Evolutionary conservation across 2,888 invertebrate species (phyloP).

Genomic region (Caenorhabditis panamensis): DNA sequence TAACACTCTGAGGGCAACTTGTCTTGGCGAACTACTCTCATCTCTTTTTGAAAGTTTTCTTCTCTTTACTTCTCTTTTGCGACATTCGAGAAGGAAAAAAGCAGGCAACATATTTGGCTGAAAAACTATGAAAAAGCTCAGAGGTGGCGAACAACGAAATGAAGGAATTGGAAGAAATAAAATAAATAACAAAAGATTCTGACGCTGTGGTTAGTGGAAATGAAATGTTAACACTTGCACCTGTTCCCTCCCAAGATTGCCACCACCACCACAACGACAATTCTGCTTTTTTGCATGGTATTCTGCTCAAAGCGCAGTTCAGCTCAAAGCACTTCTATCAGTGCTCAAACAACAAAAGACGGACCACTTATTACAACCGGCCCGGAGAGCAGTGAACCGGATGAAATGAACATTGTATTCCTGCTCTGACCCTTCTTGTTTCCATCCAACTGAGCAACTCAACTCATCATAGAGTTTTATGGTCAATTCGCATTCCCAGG

Average conservation of each 20-base stretch:
- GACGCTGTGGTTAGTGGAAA: neutral
- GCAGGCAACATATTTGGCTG: neutral
- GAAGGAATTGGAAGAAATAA: neutral
- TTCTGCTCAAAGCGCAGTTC: neutral
- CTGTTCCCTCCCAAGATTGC: slow-evolving; percentile 7
- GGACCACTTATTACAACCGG: slow-evolving; percentile 43
- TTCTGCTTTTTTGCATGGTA: slow-evolving; percentile 29
- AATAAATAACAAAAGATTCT: neutral
- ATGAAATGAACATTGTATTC: too few relatives aligned
- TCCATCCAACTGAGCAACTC: slow-evolving; percentile 16
- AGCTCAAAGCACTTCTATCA: slow-evolving; percentile 13
- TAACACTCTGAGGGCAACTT: slow-evolving; percentile 24
- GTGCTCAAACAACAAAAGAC: slow-evolving; percentile 35
- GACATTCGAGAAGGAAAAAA: neutral
- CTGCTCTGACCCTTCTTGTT: slow-evolving; percentile 35
- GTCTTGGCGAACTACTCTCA: slow-evolving; percentile 16
- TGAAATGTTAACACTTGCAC: neutral
- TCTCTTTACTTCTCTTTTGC: too few relatives aligned
- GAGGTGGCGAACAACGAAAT: neutral
- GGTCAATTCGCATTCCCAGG: slow-evolving; percentile 28
- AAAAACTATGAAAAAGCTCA: neutral
- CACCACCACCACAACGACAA: too few relatives aligned
- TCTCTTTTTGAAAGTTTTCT: too few relatives aligned
- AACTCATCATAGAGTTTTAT: slow-evolving; percentile 53
- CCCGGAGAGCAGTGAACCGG: slow-evolving; percentile 43